These are phyloP conservation scores for Orientallactaga bullata DNA, from an alignment of 2,113 vertebrate genomes.

Conservation along the genomic window DNA sequence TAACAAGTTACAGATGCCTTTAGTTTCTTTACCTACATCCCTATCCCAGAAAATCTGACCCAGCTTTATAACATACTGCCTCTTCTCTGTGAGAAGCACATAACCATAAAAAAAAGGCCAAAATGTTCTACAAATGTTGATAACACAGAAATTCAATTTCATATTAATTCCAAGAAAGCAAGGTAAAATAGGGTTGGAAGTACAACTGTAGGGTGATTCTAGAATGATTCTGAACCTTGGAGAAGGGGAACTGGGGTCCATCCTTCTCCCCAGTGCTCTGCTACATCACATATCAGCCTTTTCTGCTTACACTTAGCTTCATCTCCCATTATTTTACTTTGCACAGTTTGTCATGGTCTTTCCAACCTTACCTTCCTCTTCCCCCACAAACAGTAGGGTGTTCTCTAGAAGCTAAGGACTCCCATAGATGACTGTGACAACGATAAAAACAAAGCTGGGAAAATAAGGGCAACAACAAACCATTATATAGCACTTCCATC, in stretches of 20 bases:
- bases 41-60: conserved; percentile 4
- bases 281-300: background rate
- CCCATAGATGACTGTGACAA: background rate
- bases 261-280: background rate
- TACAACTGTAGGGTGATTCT: background rate
- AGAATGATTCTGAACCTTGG: background rate
- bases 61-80: background rate
- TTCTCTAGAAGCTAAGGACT: conserved; percentile 5
- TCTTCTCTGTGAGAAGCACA: background rate
- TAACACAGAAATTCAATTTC: conserved; percentile 30
- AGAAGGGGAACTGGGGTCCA: background rate
- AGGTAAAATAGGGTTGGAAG: background rate
- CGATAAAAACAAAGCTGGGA: background rate
- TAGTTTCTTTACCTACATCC: background rate
- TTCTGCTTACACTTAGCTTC: conserved; percentile 6
- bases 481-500: background rate
- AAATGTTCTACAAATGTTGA: background rate
- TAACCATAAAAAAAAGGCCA: conserved; percentile 11
- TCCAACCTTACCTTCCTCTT: background rate
- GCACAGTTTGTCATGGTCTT: background rate
- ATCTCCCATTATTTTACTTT: background rate
- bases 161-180: background rate
- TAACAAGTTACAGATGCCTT: background rate
- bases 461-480: background rate
- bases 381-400: background rate